Evolutionary conservation across 2,797 vertebrate species (phyloP), one percentile per base, ranked within the genome.

Genomic region (Orientallactaga sibirica): DNA sequence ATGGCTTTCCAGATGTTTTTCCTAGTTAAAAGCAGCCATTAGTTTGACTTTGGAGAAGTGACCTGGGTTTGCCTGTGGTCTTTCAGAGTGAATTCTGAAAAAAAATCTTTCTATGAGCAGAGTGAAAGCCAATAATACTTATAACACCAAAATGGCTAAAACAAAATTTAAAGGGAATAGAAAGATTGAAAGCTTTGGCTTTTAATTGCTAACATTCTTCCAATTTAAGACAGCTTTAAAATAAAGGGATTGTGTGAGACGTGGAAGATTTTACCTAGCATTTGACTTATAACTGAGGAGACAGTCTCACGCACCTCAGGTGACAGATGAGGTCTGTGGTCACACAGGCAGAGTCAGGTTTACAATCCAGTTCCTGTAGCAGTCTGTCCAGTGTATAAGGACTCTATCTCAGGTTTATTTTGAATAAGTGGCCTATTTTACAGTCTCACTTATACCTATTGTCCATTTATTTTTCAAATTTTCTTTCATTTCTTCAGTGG

Each of bases 1-100:
- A 95, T 94, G 95, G 96, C 62, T 94, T 82, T 86, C 95, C 94
- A 96, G 96, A 96, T 97, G 95, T 94, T 95, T 85, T 82, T 81
- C 25, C n/a, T 96, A 58, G 86, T 92, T 91, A 96, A 93, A 41
- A 89, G 71, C 55, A 79, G 74, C 19, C 10, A 62, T 89, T 33
- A 92, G 52, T 92, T 86, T 95, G 92, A 95, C 96, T 95, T 96
- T 96, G 95, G 74, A 92, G 77, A 94, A 92, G 76, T 85, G 95
- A 97, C 92, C 86, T 89, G 66, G 55, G 67, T 94, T 87, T 91
- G 74, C 33, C 22, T 4, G 16, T 33, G 82, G 37, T 86, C 74
- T 93, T 64, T 84, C 66, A 84, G 62, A 83, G 6, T 37, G 25
- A 79, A 84, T 91, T 86, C 55, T 79, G 12, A 25, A 86, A 89